phyloP scores from a whole-genome alignment of 1,140 invertebrate species.

The Ostrea denselamellosa region DNA sequence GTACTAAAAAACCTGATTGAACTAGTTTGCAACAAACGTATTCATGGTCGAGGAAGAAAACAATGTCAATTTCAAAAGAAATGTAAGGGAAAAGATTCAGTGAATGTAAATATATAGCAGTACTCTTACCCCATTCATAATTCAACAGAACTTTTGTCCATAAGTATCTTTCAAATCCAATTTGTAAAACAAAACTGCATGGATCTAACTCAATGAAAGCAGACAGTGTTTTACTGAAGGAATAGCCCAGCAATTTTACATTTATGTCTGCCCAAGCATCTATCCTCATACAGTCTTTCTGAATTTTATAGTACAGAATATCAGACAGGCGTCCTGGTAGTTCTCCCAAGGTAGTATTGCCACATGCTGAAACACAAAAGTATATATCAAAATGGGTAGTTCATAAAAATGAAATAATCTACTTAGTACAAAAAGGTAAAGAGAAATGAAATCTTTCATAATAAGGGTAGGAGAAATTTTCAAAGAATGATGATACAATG shows the following conservation, averaged over 20 bases:
- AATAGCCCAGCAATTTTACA: neutral
- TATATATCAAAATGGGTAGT: neutral
- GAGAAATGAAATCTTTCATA: no score
- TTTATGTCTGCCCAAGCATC: slow-evolving; percentile 51
- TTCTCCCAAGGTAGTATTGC: neutral
- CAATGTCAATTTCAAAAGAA: no score
- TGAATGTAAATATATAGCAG: no score
- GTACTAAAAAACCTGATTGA: no score
- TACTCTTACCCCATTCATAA: slow-evolving; percentile 20
- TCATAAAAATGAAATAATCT: no score
- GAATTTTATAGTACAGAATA: slow-evolving; percentile 53
- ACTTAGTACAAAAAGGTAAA: no score
- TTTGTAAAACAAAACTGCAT: slow-evolving; percentile 16
- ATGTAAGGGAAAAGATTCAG: no score
- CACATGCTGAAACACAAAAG: neutral
- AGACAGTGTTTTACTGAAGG: slow-evolving; percentile 1
- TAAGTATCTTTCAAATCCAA: slow-evolving; percentile 22
- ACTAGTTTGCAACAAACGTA: no score
- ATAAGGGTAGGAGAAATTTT: no score
- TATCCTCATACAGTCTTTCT: slow-evolving; percentile 56
- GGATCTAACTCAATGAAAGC: slow-evolving; percentile 32
- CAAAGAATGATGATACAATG: no score
- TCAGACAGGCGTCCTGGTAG: slow-evolving; percentile 24
- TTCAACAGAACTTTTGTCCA: slow-evolving; percentile 33
- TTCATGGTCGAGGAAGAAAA: no score